Conservation (phyloP, 2,113 vertebrate species). For the Pelecanoides urinatrix region DNA sequence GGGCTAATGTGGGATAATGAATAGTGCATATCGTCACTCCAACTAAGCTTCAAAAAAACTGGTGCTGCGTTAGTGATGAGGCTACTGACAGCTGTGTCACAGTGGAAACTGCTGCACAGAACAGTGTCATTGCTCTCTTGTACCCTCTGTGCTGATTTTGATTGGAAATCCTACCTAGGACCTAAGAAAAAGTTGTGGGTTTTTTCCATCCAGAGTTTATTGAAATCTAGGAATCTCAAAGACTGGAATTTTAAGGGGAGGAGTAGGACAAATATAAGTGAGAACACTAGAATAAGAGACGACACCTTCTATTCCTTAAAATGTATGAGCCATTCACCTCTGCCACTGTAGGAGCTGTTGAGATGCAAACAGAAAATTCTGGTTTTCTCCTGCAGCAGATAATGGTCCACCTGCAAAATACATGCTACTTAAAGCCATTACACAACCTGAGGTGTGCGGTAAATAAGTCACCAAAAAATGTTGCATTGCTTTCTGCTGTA, state of each 20-base stretch:
- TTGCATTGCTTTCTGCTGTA: not conserved
- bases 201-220: not conserved
- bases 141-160: not conserved
- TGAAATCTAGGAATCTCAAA: not conserved
- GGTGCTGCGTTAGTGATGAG: not conserved
- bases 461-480: constrained; percentile 36
- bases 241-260: not conserved
- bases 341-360: not conserved
- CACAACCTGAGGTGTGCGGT: constrained; percentile 1
- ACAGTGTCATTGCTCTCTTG: not conserved
- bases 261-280: not conserved
- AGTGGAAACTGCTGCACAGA: not conserved
- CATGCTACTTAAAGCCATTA: constrained; percentile 15
- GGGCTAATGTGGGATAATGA: not conserved
- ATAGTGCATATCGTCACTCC: not conserved
- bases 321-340: not conserved
- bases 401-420: constrained; percentile 10
- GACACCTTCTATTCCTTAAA: not conserved
- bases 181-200: not conserved
- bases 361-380: not conserved
- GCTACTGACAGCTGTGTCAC: not conserved
- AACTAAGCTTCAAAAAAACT: not conserved
- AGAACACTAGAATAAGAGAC: not conserved
- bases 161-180: not conserved
- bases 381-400: constrained; percentile 7